Conservation (phyloP, 2,888 invertebrate genomes). For the Pseudococcus longispinus region DNA sequence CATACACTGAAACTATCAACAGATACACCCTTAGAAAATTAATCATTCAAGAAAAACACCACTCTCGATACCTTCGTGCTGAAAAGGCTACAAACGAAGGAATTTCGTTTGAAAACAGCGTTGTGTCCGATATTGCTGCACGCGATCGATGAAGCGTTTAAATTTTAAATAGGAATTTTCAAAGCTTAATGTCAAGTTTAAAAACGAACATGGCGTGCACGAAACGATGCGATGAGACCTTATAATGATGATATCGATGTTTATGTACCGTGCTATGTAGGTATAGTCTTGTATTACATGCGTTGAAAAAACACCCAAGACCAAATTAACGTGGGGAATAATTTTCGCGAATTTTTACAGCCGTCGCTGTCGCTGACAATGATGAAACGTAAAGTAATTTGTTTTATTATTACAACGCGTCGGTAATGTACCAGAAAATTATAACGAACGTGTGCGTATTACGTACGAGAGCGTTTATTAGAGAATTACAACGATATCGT, state of each 20-base stretch:
- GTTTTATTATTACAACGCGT: background rate
- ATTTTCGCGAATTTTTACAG: background rate
- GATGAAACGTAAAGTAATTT: background rate
- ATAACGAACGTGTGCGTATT: background rate
- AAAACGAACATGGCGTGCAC: background rate
- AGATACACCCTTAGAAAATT: no score
- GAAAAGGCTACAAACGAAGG: background rate
- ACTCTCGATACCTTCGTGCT: background rate
- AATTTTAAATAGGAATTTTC: background rate
- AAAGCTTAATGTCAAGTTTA: background rate
- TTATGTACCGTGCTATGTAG: background rate
- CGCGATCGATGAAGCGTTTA: background rate
- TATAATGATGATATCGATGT: background rate
- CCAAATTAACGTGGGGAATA: background rate
- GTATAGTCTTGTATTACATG: background rate
- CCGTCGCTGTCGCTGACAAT: background rate
- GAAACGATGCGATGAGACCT: background rate
- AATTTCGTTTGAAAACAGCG: background rate
- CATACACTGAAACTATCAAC: no score
- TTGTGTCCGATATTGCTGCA: background rate
- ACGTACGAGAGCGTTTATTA: background rate
- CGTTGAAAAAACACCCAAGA: background rate
- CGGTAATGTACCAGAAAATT: background rate
- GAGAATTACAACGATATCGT: background rate
- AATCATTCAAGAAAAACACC: background rate